These are phyloP conservation scores for Trigoniulus corallinus DNA, from an alignment of 1,140 invertebrate genomes.

Conservation along the genomic window DNA sequence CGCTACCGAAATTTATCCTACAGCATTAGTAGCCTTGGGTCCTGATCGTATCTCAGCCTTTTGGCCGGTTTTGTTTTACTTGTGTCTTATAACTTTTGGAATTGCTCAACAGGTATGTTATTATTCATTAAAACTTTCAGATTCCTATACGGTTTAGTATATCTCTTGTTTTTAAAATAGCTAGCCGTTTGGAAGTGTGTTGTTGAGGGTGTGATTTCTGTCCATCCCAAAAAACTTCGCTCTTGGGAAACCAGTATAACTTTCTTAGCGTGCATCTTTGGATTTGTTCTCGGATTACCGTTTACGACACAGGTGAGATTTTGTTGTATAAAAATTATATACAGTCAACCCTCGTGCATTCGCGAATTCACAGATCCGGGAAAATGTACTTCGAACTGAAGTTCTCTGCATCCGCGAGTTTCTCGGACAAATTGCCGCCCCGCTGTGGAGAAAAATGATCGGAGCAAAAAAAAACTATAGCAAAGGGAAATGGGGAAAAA, in stretches of 20 bases:
- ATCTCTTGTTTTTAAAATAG: slow-evolving; percentile 33
- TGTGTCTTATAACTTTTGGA: slow-evolving; percentile 65
- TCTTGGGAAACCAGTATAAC: slow-evolving; percentile 70
- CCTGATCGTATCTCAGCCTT: slow-evolving; percentile 48
- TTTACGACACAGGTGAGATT: slow-evolving; percentile 67
- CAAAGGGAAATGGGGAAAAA: too few species aligned
- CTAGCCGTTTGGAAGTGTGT: slow-evolving; percentile 62
- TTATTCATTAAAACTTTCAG: slow-evolving; percentile 22
- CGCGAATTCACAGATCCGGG: too few species aligned
- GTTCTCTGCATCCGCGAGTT: too few species aligned
- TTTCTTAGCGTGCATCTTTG: slow-evolving; percentile 64
- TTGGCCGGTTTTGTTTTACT: slow-evolving; percentile 74
- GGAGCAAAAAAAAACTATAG: too few species aligned
- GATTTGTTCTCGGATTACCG: slow-evolving; percentile 65
- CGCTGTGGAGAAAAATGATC: too few species aligned
- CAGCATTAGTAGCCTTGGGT: slow-evolving; percentile 52
- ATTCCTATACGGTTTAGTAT: slow-evolving; percentile 14
- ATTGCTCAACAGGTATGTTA: slow-evolving; percentile 71
- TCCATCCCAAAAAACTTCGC: slow-evolving; percentile 48
- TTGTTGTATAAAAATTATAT: neutral
- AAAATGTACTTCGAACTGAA: too few species aligned
- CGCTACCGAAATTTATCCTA: slow-evolving; percentile 68
- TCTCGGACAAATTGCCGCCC: too few species aligned
- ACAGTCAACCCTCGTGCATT: too few species aligned
- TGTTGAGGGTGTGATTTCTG: slow-evolving; percentile 52